phyloP scores from a whole-genome alignment of 2,113 vertebrate species.

The Chaenocephalus aceratus region DNA sequence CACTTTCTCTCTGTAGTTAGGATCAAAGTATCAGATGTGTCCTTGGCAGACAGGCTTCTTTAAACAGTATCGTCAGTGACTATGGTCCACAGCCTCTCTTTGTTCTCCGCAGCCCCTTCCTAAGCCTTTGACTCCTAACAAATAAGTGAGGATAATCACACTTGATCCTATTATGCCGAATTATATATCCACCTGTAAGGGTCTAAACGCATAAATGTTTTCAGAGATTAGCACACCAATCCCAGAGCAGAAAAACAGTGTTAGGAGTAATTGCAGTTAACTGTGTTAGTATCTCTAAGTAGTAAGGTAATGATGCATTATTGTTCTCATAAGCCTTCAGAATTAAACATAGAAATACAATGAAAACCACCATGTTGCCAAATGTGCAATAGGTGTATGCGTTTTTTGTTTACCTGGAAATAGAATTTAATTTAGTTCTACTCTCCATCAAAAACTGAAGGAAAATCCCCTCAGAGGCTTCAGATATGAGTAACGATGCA shows the following conservation, averaged over 20 bases:
- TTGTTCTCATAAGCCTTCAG: constrained; percentile 1
- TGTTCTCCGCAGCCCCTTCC: constrained; percentile 23
- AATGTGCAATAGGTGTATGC: background rate
- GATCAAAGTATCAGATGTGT: background rate
- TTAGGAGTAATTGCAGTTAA: constrained; percentile 6
- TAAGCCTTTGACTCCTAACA: constrained; percentile 54
- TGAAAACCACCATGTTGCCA: background rate
- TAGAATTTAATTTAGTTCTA: background rate
- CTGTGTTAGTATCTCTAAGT: background rate
- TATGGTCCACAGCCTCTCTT: constrained; percentile 15
- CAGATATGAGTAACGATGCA: background rate
- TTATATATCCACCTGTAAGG: constrained; percentile 60
- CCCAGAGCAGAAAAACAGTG: constrained; percentile 15
- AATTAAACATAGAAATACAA: background rate
- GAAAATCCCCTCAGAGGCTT: constrained; percentile 20
- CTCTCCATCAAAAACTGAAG: background rate
- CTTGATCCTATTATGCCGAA: constrained; percentile 61
- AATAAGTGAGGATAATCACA: constrained; percentile 65
- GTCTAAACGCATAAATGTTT: constrained; percentile 50
- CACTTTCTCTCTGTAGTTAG: background rate
- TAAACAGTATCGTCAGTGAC: constrained; percentile 11
- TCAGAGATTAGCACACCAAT: constrained; percentile 46
- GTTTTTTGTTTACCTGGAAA: constrained; percentile 2
- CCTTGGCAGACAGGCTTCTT: constrained; percentile 14
- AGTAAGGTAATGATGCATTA: constrained; percentile 1